These are phyloP conservation scores for Ditula angustiorana DNA, from an alignment of 2,888 invertebrate species.

Conservation along the genomic window DNA sequence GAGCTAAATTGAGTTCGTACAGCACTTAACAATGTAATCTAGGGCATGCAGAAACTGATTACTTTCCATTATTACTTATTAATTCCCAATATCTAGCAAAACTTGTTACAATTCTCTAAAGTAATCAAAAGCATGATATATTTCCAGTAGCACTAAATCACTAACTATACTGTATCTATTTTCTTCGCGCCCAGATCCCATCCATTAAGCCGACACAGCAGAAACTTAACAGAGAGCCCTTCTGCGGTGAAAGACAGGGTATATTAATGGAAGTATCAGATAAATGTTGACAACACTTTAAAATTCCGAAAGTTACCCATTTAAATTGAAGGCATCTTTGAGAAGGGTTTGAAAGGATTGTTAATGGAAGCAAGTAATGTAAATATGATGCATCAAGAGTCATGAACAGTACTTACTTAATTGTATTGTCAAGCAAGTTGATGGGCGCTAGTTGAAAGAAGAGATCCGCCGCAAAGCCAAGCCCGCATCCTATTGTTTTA, in stretches of 20 bases:
- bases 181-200: slow-evolving; percentile 9
- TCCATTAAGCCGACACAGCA: slow-evolving; percentile 30
- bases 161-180: slow-evolving; percentile 15
- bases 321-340: background rate
- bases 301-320: background rate
- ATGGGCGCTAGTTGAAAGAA: slow-evolving; percentile 53
- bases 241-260: slow-evolving; percentile 51
- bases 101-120: background rate
- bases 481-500: slow-evolving; percentile 76
- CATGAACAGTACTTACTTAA: slow-evolving; percentile 60
- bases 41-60: slow-evolving; percentile 17
- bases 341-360: background rate
- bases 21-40: slow-evolving; percentile 24
- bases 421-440: slow-evolving; percentile 63
- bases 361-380: slow-evolving; percentile 7
- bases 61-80: slow-evolving; percentile 15
- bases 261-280: slow-evolving; percentile 45
- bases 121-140: background rate
- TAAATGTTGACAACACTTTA: slow-evolving; percentile 18
- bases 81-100: slow-evolving; percentile 1
- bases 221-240: slow-evolving; percentile 47
- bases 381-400: slow-evolving; percentile 48
- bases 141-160: slow-evolving; percentile 24
- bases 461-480: slow-evolving; percentile 55
- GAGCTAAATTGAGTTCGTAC: slow-evolving; percentile 17